Base-by-base conservation (phyloP, 2,888 invertebrate genomes). In the Lysandra coridon region DNA sequence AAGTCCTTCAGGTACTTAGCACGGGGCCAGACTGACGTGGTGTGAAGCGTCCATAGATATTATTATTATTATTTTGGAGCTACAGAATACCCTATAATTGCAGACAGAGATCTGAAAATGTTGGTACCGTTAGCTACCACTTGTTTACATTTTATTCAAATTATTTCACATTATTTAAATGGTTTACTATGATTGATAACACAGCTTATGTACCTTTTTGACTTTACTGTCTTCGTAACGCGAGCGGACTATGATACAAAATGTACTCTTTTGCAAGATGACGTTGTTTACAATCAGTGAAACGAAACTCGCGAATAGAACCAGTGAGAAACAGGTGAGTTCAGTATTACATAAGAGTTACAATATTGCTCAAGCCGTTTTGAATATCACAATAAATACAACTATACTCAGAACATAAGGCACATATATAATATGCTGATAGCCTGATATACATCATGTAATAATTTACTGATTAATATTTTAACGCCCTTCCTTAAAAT, bases 371-470 rank as follows among this genome's bases (percentile, higher is more conserved):
- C 69, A 69, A 69, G 69, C 33, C 14, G 17, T 69, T 37, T 33
- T 37, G 17, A 69, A 69, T 69, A 69, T 69, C 33, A 37, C 69
- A 69, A 37, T 17, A 64, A 64, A 62, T 62, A 17, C 62, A 62
- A 23, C n/a, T 30, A 37, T 37, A 17, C 33, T 69, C 4, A 37
- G 69, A 69, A 69, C 33, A 69, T 69, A 69, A 69, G 33, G 14
- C 69, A 69, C 69, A 17, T 64, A 33, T 33, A 30, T 12, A 64
- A 2, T 7, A 60, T 4, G n/a, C 23, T 23, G 1, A 64, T 3
- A 64, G 1, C 33, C 64, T n/a, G 4, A 64, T 2, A 33, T 6
- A 69, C 69, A 33, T 53, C 0, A 53, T 14, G 53, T 53, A 14
- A 44, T 44, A 44, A 44, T 44, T 53, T 53, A 33, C 14, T 33